Evolutionary conservation across 2,888 invertebrate genomes (phyloP).

Genomic region (Baronia brevicornis): DNA sequence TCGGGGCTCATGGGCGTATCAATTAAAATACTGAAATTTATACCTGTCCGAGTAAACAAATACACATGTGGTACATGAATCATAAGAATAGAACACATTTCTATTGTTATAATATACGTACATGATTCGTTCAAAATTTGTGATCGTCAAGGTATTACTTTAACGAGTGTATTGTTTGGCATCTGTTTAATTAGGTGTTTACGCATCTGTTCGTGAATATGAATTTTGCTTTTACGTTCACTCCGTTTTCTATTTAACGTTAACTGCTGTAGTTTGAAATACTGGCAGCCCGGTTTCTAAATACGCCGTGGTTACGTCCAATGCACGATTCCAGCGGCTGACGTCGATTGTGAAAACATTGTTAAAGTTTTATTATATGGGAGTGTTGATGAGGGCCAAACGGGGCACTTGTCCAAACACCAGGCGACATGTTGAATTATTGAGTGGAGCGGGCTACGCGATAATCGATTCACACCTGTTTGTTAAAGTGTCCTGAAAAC

Average conservation of each 20-base stretch:
- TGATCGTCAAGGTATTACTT: conserved; percentile 17
- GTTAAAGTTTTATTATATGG: conserved; percentile 70
- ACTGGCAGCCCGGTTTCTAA: conserved; percentile 56
- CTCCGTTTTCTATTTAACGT: conserved; percentile 28
- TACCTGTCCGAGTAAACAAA: conserved; percentile 8
- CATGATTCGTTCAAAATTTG: too few relatives aligned
- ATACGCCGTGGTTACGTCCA: conserved; percentile 40
- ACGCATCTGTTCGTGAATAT: too few relatives aligned
- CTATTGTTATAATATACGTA: not conserved
- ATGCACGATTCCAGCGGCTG: conserved; percentile 39
- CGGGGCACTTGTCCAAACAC: conserved; percentile 70
- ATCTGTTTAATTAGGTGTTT: conserved; percentile 38
- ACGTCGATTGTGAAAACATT: conserved; percentile 71
- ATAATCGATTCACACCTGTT: conserved; percentile 72
- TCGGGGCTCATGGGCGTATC: conserved; percentile 13
- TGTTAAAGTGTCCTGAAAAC: conserved; percentile 28
- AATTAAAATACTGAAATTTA: conserved; percentile 12
- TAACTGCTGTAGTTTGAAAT: conserved; percentile 37
- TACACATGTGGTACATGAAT: conserved; percentile 3
- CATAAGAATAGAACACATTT: not conserved
- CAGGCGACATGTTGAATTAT: conserved; percentile 62
- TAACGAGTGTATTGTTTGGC: conserved; percentile 12
- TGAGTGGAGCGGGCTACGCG: conserved; percentile 48
- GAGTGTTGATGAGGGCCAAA: conserved; percentile 66
- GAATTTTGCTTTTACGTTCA: conserved; percentile 15